Percentiles rank a stretch among this genome's conserved stretches.
Evolutionary conservation across 2,113 vertebrate genomes (phyloP).

Genomic region (Poeciliopsis occidentalis): DNA sequence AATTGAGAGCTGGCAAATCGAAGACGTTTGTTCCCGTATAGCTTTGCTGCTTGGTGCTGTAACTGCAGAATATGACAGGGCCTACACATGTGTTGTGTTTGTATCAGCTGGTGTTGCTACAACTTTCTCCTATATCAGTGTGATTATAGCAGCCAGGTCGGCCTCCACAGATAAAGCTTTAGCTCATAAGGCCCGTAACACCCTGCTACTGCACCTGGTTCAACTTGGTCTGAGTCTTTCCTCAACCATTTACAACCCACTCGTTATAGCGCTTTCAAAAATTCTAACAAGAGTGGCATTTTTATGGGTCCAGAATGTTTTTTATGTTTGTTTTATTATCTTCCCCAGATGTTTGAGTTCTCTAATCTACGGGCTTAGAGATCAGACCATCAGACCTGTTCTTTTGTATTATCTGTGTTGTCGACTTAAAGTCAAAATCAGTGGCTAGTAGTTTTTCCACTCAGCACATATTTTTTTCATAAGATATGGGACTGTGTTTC

Average conservation of each 20-base stretch:
- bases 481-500: no score
- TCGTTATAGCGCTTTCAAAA: conserved; percentile 19
- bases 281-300: not conserved
- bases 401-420: conserved; percentile 31
- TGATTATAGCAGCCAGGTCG: conserved; percentile 65
- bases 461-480: no score
- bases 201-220: conserved; percentile 66
- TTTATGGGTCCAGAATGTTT: conserved; percentile 28
- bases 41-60: not conserved
- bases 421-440: not conserved
- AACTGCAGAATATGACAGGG: conserved; percentile 31
- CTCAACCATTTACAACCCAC: conserved; percentile 35
- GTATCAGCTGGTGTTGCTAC: conserved; percentile 36
- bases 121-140: conserved; percentile 57
- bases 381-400: conserved; percentile 43
- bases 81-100: conserved; percentile 46
- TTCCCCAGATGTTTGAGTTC: conserved; percentile 55
- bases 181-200: conserved; percentile 53
- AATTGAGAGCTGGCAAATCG: conserved; percentile 24
- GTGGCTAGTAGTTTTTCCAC: not conserved
- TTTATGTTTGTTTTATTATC: conserved; percentile 44
- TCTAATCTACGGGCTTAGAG: conserved; percentile 26
- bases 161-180: conserved; percentile 60
- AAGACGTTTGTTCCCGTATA: conserved; percentile 5
- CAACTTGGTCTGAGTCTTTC: conserved; percentile 64